A percentile compares a stretch with the other conserved stretches of the same genome.
Evolutionary conservation across 2,797 vertebrate genomes (phyloP).

Genomic region (Alca torda): DNA sequence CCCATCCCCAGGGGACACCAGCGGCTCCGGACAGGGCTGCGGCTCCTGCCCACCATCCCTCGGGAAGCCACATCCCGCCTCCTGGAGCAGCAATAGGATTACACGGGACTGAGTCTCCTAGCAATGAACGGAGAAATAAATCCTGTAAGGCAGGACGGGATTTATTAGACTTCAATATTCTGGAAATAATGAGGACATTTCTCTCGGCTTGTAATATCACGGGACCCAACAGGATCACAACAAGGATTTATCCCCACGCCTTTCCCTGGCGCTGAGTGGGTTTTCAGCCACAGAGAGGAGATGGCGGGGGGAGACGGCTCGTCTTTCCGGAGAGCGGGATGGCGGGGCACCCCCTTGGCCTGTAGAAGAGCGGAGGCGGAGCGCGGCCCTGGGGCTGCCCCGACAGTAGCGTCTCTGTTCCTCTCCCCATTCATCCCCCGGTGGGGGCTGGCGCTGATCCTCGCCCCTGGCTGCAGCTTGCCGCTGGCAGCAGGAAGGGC

Average conservation of each 20-base stretch:
- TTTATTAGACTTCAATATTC: slow-evolving; percentile 65
- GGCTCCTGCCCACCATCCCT: neutral
- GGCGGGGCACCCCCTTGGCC: neutral
- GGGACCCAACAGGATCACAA: slow-evolving; percentile 55
- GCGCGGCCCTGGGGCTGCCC: neutral
- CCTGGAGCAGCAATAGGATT: slow-evolving; percentile 60
- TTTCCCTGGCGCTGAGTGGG: neutral
- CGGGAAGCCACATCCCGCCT: neutral
- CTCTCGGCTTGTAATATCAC: slow-evolving; percentile 50
- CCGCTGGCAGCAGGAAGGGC: neutral
- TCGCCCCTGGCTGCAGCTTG: neutral
- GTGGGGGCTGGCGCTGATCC: neutral
- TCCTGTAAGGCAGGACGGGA: slow-evolving; percentile 59
- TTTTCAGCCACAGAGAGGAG: neutral
- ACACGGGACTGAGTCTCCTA: slow-evolving; percentile 49
- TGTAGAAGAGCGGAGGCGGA: neutral
- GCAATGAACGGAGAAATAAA: slow-evolving; percentile 55
- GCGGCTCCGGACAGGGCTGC: accelerated
- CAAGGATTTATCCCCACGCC: neutral
- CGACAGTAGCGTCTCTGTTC: slow-evolving; percentile 13
- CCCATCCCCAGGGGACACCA: neutral
- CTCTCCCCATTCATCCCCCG: neutral
- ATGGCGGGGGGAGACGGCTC: neutral
- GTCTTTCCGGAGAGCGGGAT: neutral
- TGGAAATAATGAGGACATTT: slow-evolving; percentile 66